A percentile compares a stretch with the other conserved stretches of the same genome.
phyloP scores from a whole-genome alignment of 2,113 vertebrate species.

The Chloebia gouldiae region DNA sequence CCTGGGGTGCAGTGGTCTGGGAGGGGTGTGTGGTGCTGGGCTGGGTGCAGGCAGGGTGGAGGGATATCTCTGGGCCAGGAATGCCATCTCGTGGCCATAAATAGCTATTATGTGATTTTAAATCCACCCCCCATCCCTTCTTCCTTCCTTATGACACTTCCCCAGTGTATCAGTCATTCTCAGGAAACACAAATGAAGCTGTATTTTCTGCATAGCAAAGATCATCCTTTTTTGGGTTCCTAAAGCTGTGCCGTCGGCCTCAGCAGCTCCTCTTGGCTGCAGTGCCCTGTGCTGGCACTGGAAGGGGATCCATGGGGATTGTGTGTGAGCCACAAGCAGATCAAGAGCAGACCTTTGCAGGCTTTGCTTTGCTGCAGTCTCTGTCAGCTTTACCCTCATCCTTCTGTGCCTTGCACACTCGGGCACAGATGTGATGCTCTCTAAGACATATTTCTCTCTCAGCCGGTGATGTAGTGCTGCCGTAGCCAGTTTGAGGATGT shows the following conservation, averaged over 20 bases:
- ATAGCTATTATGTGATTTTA: not conserved
- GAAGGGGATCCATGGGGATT: not conserved
- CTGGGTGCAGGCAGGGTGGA: not conserved
- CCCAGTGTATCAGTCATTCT: not conserved
- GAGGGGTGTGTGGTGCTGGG: not conserved
- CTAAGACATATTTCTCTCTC: constrained; percentile 7
- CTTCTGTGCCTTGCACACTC: constrained; percentile 5
- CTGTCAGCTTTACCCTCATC: not conserved
- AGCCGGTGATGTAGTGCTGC: not conserved
- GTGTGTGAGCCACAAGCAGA: constrained; percentile 10
- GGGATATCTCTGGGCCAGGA: constrained; percentile 34
- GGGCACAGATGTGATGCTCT: constrained; percentile 32
- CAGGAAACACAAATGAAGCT: not conserved
- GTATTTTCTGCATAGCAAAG: not conserved
- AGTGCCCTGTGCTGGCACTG: not conserved
- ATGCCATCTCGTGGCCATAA: constrained; percentile 71
- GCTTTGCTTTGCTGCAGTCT: constrained; percentile 45
- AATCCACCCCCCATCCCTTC: not conserved
- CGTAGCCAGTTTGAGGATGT: constrained; percentile 15
- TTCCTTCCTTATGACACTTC: not conserved
- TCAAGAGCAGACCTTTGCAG: constrained; percentile 35
- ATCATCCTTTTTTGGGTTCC: not conserved
- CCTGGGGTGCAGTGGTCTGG: not conserved
- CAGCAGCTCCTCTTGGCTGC: constrained; percentile 44
- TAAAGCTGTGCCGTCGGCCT: not conserved